Evolutionary conservation across 1,140 invertebrate genomes (phyloP).

Genomic region (Neuroterus valhalla): DNA sequence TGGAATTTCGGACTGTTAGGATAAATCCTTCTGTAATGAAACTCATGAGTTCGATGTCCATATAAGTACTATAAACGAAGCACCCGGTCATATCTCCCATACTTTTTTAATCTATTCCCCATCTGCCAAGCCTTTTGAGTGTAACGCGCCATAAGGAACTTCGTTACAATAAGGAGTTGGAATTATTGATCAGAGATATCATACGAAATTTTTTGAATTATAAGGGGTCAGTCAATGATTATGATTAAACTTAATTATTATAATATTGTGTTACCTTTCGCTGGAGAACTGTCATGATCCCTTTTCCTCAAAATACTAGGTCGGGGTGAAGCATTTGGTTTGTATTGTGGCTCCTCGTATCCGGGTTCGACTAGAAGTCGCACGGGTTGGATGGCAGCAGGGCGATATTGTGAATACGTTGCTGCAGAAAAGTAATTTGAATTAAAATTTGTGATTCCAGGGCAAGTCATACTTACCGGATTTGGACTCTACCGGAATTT

Average conservation of each 20-base stretch:
- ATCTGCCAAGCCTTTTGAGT: too few relatives aligned
- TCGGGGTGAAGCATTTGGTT: slow-evolving; percentile 80
- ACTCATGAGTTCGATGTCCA: too few relatives aligned
- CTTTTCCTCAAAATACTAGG: slow-evolving; percentile 82
- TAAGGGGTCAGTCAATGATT: background rate
- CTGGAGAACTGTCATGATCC: slow-evolving; percentile 77
- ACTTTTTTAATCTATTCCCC: too few relatives aligned
- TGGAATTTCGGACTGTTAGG: too few relatives aligned
- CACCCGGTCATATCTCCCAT: too few relatives aligned
- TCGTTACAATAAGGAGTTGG: too few relatives aligned
- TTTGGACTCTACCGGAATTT: too few relatives aligned
- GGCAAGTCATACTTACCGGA: too few relatives aligned
- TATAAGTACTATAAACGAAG: too few relatives aligned
- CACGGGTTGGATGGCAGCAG: slow-evolving; percentile 65
- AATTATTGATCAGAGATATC: too few relatives aligned
- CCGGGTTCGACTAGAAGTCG: slow-evolving; percentile 69
- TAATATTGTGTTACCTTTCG: slow-evolving; percentile 70
- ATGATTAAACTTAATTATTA: background rate
- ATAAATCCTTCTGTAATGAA: too few relatives aligned
- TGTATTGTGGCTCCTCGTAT: slow-evolving; percentile 72
- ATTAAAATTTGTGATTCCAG: slow-evolving; percentile 4
- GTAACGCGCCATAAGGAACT: too few relatives aligned
- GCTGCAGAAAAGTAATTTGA: slow-evolving; percentile 50
- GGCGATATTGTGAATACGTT: slow-evolving; percentile 68
- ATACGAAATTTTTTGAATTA: slow-evolving; percentile 15